Base-by-base conservation (phyloP, 1,140 invertebrate species). In the Drusus annulatus region DNA sequence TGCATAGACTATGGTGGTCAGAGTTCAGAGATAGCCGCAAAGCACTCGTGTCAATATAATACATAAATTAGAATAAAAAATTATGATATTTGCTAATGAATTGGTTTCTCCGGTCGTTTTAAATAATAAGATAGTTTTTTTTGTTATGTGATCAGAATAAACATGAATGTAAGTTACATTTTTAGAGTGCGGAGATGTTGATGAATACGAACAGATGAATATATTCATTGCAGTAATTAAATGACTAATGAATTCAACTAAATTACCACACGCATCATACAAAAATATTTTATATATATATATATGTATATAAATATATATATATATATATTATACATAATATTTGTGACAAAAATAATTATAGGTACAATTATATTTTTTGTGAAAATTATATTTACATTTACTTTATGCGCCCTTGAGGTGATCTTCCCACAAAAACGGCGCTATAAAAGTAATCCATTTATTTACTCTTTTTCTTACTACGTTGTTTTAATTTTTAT, bases 51-150 rank as follows among this genome's bases (percentile, higher is more conserved):
- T 77, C 58, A 77, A 51, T 45, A 50, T 65, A 13, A 63, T 56
- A 60, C 36, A 25, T 65, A 50, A 77, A 60, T 50, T 77, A 77
- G 75, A 21, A 77, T 63, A 77, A 77, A 50, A 16, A 77, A 76
- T 60, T 28, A 56, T 65, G 17, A 74, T 54, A 74, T 23, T 56
- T 28, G 51, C 69, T 56, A 25, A 31, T 52, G 51, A 54, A 56
- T 74, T 28, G 52, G 23, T 50, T 45, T 76, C 74, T 76, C 50
- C 71, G n/a, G 23, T 62, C 31, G n/a, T 74, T 15, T 74, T 17
- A 31, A 74, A 56, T 56, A 56, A 56, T 10, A 31, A 54, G 21
- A 45, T 45, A 45, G 36, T 45, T 45, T 45, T 45, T 45, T 45
- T 45, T 45, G 36, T 45, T 45, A 45, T 45, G 36, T 45, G 71